A percentile compares a stretch with the other conserved stretches of the same genome.
Evolutionary conservation across 2,888 invertebrate genomes (phyloP).

Genomic region (Clostera curtula): DNA sequence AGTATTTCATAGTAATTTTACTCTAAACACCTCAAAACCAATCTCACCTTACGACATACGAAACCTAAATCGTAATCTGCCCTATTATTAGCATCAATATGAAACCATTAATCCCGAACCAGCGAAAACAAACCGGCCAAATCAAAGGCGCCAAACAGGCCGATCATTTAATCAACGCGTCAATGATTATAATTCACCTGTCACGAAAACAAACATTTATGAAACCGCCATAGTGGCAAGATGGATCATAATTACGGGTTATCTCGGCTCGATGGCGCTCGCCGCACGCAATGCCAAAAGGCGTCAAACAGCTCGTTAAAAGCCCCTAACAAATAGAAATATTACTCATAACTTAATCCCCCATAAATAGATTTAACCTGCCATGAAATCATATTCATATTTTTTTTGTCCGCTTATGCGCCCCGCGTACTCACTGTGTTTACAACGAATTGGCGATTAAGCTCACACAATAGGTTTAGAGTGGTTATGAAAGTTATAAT

Average conservation of each 20-base stretch:
- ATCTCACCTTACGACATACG: too few relatives aligned
- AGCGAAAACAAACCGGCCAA: slow-evolving; percentile 25
- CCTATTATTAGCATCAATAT: too few relatives aligned
- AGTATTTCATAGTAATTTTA: too few relatives aligned
- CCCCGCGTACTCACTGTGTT: slow-evolving; percentile 56
- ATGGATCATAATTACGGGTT: slow-evolving; percentile 52
- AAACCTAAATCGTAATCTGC: too few relatives aligned
- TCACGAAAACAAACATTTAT: slow-evolving; percentile 58
- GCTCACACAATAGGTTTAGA: slow-evolving; percentile 52
- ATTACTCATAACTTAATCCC: slow-evolving; percentile 72
- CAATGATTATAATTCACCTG: slow-evolving; percentile 48
- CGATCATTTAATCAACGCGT: slow-evolving; percentile 34
- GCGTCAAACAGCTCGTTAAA: slow-evolving; percentile 70
- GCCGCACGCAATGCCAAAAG: slow-evolving; percentile 56
- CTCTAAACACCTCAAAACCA: too few relatives aligned
- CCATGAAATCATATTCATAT: slow-evolving; percentile 69
- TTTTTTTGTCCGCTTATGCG: slow-evolving; percentile 55
- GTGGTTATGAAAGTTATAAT: slow-evolving; percentile 70
- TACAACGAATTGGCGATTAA: slow-evolving; percentile 59
- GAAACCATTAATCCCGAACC: slow-evolving; percentile 20
- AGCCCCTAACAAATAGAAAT: slow-evolving; percentile 67
- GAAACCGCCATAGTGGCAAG: slow-evolving; percentile 34
- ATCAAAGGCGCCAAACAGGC: slow-evolving; percentile 28
- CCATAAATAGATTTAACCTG: slow-evolving; percentile 71
- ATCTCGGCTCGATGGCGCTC: slow-evolving; percentile 32